Evolutionary conservation across 1,140 invertebrate genomes (phyloP).

Genomic region (Oryzaephilus surinamensis): DNA sequence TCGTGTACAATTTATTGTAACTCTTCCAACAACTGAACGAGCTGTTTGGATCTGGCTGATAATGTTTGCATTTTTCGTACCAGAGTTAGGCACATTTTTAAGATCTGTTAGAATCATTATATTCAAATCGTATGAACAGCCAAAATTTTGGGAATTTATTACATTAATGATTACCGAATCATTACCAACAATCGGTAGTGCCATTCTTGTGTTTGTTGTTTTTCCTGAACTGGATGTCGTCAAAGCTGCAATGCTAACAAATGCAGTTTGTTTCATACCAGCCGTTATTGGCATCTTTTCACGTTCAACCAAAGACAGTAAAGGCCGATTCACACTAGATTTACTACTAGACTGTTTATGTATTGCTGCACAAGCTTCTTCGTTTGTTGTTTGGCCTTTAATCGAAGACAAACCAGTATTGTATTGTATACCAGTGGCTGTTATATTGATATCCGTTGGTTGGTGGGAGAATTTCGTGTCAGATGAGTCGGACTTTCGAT

Average conservation of each 20-base stretch:
- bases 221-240: constrained; percentile 84
- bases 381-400: constrained; percentile 56
- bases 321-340: not conserved
- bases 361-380: constrained; percentile 46
- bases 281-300: constrained; percentile 43
- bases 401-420: constrained; percentile 34
- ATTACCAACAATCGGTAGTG: constrained; percentile 73
- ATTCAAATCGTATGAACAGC: constrained; percentile 69
- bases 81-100: constrained; percentile 77
- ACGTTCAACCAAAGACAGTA: not conserved
- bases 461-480: constrained; percentile 81
- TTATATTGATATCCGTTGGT: constrained; percentile 62
- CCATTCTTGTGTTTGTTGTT: constrained; percentile 75
- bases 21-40: constrained; percentile 65
- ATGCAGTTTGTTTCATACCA: constrained; percentile 84
- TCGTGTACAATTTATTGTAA: constrained; percentile 64
- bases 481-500: constrained; percentile 37
- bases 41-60: constrained; percentile 88
- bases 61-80: constrained; percentile 71
- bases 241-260: constrained; percentile 86
- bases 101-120: constrained; percentile 74
- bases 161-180: constrained; percentile 71
- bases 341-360: constrained; percentile 44
- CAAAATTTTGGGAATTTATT: constrained; percentile 49
- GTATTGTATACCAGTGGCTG: constrained; percentile 53